These are phyloP conservation scores for Actias luna DNA, from an alignment of 2,888 invertebrate species.

Conservation along the genomic window DNA sequence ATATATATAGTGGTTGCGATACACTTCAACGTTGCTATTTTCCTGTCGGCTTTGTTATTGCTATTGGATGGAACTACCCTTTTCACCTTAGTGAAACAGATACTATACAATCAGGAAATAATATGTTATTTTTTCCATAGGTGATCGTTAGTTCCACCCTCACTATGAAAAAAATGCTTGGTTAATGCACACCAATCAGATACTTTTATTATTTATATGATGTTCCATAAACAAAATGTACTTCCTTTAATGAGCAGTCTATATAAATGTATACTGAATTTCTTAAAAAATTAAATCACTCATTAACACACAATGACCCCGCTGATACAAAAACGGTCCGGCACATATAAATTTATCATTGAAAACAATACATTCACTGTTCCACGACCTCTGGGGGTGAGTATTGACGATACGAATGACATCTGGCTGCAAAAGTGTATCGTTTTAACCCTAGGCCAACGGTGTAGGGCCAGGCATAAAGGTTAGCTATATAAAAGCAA, in stretches of 20 bases:
- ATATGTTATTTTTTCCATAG: no score
- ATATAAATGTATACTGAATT: background rate
- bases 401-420: conserved; percentile 41
- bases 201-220: no score
- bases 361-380: conserved; percentile 56
- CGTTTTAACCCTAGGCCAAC: conserved; percentile 69
- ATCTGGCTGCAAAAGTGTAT: conserved; percentile 68
- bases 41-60: no score
- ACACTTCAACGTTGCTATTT: no score
- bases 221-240: no score
- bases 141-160: no score
- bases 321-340: conserved; percentile 10
- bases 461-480: conserved; percentile 58
- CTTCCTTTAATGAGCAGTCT: background rate
- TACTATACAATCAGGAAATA: no score
- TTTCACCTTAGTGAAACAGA: no score
- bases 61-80: no score
- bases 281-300: conserved; percentile 10
- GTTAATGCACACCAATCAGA: no score
- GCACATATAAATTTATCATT: conserved; percentile 42
- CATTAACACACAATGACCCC: conserved; percentile 20
- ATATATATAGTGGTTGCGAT: no score
- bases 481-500: conserved; percentile 63
- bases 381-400: conserved; percentile 57
- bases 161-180: no score